A percentile compares a stretch with the other conserved stretches of the same genome.
phyloP scores from a whole-genome alignment of 2,113 vertebrate genomes.

The Sarotherodon lohbergeri region DNA sequence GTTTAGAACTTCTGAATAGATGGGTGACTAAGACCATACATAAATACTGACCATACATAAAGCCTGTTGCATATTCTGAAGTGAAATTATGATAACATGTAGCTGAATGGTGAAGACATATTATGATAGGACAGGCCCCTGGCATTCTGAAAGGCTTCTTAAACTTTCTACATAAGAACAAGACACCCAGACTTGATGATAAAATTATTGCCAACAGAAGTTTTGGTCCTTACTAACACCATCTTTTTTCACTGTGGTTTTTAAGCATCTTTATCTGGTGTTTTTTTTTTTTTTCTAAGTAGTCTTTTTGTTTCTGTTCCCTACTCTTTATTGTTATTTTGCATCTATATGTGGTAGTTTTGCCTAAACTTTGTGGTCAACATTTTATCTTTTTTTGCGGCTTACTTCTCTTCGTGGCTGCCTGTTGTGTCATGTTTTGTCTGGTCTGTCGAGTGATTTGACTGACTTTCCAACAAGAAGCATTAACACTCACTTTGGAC shows the following conservation, averaged over 20 bases:
- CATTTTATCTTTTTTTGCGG: background rate
- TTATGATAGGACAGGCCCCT: background rate
- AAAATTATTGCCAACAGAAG: background rate
- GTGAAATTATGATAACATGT: background rate
- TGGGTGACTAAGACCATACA: background rate
- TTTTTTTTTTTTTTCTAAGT: background rate
- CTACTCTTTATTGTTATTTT: background rate
- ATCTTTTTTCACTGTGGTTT: background rate
- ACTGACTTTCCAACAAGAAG: background rate
- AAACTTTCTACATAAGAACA: background rate
- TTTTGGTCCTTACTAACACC: background rate
- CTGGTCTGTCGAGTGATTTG: background rate
- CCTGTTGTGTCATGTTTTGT: background rate
- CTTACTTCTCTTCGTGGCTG: background rate
- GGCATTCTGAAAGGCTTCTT: background rate
- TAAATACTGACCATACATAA: background rate
- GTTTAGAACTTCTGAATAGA: background rate
- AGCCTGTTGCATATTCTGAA: background rate
- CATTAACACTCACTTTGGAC: background rate
- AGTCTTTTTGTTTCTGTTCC: background rate
- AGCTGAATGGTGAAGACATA: background rate
- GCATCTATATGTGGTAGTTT: background rate
- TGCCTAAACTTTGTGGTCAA: background rate
- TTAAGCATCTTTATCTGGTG: background rate
- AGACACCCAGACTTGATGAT: background rate